Evolutionary conservation across 2,113 vertebrate genomes (phyloP).

Genomic region (Rhea pennata): DNA sequence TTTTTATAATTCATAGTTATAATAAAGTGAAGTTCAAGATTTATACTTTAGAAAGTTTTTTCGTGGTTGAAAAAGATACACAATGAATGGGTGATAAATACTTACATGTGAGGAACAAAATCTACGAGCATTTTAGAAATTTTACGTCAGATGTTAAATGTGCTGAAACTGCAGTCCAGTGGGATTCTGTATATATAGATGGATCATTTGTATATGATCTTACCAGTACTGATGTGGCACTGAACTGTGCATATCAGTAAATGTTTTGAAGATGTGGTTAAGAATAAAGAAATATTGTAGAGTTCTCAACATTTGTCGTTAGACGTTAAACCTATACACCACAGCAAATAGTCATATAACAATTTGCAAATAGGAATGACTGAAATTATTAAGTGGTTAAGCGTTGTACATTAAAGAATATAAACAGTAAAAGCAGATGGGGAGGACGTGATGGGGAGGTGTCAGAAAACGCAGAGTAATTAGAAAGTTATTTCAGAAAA

Average conservation of each 20-base stretch:
- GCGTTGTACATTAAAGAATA: not conserved
- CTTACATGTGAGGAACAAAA: not conserved
- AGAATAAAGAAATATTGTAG: not conserved
- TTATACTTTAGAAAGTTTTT: not conserved
- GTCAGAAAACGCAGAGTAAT: not conserved
- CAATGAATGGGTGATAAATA: not conserved
- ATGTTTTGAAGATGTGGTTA: not conserved
- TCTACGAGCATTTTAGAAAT: not conserved
- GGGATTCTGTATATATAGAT: not conserved
- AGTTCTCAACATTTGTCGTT: not conserved
- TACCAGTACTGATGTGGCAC: not conserved
- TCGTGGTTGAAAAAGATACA: not conserved
- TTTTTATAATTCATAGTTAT: not conserved
- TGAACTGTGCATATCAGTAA: not conserved
- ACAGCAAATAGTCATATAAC: not conserved
- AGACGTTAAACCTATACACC: not conserved
- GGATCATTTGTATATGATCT: not conserved
- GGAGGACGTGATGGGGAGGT: not conserved
- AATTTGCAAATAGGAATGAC: not conserved
- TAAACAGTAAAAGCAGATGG: not conserved
- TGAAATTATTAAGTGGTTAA: slow-evolving; percentile 32
- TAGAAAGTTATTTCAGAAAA: slow-evolving; percentile 16
- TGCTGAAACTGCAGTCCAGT: not conserved
- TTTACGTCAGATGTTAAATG: not conserved
- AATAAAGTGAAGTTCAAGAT: not conserved